Evolutionary conservation across 2,888 invertebrate genomes (phyloP).

Genomic region (Adela reaumurella): DNA sequence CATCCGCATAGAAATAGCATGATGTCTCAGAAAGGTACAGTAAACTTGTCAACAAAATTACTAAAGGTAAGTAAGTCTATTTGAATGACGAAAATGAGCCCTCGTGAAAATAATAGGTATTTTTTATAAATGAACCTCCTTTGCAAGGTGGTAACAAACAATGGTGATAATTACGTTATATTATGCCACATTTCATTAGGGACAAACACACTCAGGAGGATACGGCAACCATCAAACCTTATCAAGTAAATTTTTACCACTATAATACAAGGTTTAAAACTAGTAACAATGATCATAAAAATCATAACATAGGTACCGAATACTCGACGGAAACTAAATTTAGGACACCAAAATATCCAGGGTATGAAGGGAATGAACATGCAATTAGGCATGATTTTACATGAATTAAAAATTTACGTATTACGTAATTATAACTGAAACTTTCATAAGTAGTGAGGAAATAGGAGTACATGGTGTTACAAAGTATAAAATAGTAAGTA

Average conservation of each 20-base stretch:
- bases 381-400: neutral
- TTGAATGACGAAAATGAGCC: neutral
- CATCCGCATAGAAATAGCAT: neutral
- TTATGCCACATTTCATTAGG: too few species aligned
- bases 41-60: neutral
- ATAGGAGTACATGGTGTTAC: neutral
- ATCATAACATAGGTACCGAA: neutral
- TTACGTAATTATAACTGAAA: slow-evolving; percentile 4
- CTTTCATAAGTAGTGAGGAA: neutral
- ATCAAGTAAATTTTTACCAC: too few species aligned
- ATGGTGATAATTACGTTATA: neutral
- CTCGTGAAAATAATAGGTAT: neutral
- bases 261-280: neutral
- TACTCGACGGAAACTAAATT: neutral
- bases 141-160: neutral
- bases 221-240: too few species aligned
- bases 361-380: neutral
- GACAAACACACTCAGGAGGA: too few species aligned
- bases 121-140: neutral
- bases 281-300: neutral
- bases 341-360: slow-evolving; percentile 5
- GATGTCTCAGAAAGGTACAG: neutral
- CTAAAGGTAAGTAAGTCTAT: neutral
- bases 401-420: slow-evolving; percentile 3
- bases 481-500: slow-evolving; percentile 4